These are phyloP conservation scores for Euwallacea similis DNA, from an alignment of 1,140 invertebrate genomes.

Conservation along the genomic window DNA sequence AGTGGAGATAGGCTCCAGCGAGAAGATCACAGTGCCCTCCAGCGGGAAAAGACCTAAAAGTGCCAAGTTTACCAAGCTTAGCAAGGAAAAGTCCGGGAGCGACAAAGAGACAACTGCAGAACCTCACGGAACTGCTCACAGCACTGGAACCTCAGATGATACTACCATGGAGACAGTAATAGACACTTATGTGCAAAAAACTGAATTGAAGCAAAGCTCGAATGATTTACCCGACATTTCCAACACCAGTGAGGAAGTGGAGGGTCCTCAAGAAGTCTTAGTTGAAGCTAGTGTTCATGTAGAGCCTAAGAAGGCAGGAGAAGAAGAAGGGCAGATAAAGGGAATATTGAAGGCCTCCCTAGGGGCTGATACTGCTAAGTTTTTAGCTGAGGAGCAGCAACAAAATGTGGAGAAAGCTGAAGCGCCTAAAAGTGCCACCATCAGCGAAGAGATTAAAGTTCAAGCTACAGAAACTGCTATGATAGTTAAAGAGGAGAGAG, in stretches of 20 bases:
- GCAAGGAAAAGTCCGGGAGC: conserved; percentile 12
- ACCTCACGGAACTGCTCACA: neutral
- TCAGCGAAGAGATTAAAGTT: neutral
- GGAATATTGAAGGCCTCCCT: conserved; percentile 11
- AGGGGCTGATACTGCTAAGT: neutral
- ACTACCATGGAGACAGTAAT: conserved; percentile 37
- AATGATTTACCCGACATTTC: conserved; percentile 32
- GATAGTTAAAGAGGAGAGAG: neutral
- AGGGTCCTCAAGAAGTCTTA: conserved; percentile 36
- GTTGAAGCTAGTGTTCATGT: conserved; percentile 43
- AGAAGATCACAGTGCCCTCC: conserved; percentile 20
- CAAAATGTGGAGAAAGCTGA: conserved; percentile 39
- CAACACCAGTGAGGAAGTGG: conserved; percentile 44
- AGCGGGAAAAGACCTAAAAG: conserved; percentile 45
- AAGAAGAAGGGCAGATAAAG: conserved; percentile 12
- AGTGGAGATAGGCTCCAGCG: conserved; percentile 19
- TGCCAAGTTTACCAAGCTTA: conserved; percentile 42
- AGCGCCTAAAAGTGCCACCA: neutral
- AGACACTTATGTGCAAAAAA: conserved; percentile 32
- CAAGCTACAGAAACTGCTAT: neutral
- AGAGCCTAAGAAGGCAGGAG: conserved; percentile 39
- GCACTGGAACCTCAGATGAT: conserved; percentile 35
- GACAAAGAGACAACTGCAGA: neutral
- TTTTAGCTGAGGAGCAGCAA: conserved; percentile 39
- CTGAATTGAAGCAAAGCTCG: conserved; percentile 20